Base-by-base conservation (phyloP, 2,113 vertebrate genomes). In the Cyanistes caeruleus region DNA sequence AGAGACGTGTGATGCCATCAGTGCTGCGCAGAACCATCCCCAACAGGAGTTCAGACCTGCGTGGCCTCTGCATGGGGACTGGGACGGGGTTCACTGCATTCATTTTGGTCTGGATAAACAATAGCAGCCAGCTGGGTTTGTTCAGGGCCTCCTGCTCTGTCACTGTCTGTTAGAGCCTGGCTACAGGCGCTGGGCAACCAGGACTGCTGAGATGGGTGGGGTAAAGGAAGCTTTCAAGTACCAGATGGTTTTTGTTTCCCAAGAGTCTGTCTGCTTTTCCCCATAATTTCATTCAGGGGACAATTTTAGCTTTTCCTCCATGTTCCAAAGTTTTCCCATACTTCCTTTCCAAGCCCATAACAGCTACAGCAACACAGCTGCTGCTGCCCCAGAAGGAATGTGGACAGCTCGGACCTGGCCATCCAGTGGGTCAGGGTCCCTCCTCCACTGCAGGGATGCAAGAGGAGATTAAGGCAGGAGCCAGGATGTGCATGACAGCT, bases 21-120 rank as follows among this genome's bases (percentile, higher is more conserved):
- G 74, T 0, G 0, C 6, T 3, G 5, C 0, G 0, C 0, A 0
- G 28, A 22, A 17, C 17, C 1, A 2, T 18, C 33, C 24, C 4
- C n/a, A 12, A 1, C 5, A 7, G 74, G 74, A 28, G 6, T 2
- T 15, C 1, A 5, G 90, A 23, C 28, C 21, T 7, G 2, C 21
- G 4, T 3, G 64, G 59, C 20, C 51, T 28, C 86, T 23, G 58
- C 3, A 3, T 1, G 1, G 53, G 37, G 31, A 11, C 0, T 2
- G 52, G 48, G 9, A n/a, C 1, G 2, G 21, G 5, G 3, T 7
- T 35, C 78, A 20, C 37, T 19, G 17, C 0, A 1, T 25, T 58
- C 2, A 0, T 33, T 53, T 44, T 10, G 39, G 16, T 24, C 49
- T 37, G 6, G 53, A 31, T 4, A 7, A 25, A 58, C 19, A 75